A percentile compares a stretch with the other conserved stretches of the same genome.
Evolutionary conservation across 2,797 vertebrate genomes (phyloP).

Genomic region (Notolepis coatsorum): DNA sequence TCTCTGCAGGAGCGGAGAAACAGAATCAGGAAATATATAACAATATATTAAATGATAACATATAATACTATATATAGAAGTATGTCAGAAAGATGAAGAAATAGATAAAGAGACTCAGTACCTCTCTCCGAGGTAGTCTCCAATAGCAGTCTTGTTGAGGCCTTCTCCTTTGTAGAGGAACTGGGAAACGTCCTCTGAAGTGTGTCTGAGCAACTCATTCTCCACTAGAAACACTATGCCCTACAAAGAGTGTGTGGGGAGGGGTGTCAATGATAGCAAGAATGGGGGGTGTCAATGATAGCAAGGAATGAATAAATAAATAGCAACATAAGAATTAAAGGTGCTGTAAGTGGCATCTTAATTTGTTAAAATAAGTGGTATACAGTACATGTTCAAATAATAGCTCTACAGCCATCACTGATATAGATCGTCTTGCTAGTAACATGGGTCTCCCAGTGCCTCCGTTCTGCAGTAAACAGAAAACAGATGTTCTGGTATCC

Average conservation of each 20-base stretch:
- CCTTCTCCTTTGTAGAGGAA: constrained; percentile 97
- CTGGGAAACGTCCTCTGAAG: constrained; percentile 90
- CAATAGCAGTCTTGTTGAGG: constrained; percentile 95
- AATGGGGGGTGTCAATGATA: too few relatives aligned
- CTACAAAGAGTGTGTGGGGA: too few relatives aligned
- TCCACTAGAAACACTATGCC: constrained; percentile 94
- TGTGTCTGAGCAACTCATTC: constrained; percentile 91
- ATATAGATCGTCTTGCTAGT: too few relatives aligned
- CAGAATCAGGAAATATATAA: constrained; percentile 1
- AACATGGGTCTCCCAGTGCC: too few relatives aligned
- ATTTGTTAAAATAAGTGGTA: too few relatives aligned
- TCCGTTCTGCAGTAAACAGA: too few relatives aligned
- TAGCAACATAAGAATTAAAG: too few relatives aligned
- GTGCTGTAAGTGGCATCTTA: too few relatives aligned
- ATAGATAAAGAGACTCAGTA: constrained; percentile 17
- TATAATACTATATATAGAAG: not conserved
- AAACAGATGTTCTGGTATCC: too few relatives aligned
- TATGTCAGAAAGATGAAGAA: not conserved
- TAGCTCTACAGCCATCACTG: too few relatives aligned
- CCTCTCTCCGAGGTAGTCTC: constrained; percentile 94
- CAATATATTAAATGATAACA: not conserved
- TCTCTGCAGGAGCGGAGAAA: constrained; percentile 77
- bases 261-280: too few relatives aligned
- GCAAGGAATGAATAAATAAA: too few relatives aligned
- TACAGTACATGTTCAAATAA: not conserved